Evolutionary conservation across 2,797 vertebrate genomes (phyloP).

Genomic region (Helarctos malayanus): DNA sequence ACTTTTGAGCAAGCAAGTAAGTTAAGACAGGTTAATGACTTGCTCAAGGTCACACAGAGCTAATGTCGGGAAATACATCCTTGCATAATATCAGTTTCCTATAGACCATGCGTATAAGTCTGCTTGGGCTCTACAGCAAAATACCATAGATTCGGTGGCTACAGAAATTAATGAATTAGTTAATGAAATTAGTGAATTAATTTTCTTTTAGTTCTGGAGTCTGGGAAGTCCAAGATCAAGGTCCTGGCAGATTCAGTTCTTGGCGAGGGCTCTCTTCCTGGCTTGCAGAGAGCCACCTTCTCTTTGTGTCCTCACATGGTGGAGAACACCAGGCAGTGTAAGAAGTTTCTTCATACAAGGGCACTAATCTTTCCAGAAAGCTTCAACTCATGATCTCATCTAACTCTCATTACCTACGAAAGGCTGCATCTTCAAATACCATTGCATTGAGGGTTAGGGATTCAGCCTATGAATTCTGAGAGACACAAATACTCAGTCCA

Average conservation of each 20-base stretch:
- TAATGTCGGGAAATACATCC: not conserved
- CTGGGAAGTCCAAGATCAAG: not conserved
- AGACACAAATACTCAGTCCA: not conserved
- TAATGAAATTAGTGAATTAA: not conserved
- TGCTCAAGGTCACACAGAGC: not conserved
- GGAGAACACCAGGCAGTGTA: not conserved
- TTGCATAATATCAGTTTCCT: not conserved
- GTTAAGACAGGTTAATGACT: not conserved
- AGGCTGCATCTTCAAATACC: not conserved
- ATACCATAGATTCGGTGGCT: not conserved
- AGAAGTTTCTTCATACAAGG: not conserved
- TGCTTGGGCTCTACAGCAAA: not conserved
- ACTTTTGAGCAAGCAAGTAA: constrained; percentile 23
- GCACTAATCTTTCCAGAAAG: not conserved
- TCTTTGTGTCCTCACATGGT: not conserved
- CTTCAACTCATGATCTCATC: not conserved
- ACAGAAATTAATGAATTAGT: not conserved
- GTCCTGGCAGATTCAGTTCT: not conserved
- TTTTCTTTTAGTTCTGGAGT: not conserved
- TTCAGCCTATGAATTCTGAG: not conserved
- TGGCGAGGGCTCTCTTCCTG: not conserved
- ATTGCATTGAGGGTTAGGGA: not conserved
- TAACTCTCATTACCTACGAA: not conserved
- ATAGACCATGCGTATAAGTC: not conserved
- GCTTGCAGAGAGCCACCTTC: not conserved